Percentiles rank a stretch among this genome's conserved stretches.
These are phyloP conservation scores for Lacerta bilineata DNA, from an alignment of 2,797 vertebrate genomes.

Conservation along the genomic window DNA sequence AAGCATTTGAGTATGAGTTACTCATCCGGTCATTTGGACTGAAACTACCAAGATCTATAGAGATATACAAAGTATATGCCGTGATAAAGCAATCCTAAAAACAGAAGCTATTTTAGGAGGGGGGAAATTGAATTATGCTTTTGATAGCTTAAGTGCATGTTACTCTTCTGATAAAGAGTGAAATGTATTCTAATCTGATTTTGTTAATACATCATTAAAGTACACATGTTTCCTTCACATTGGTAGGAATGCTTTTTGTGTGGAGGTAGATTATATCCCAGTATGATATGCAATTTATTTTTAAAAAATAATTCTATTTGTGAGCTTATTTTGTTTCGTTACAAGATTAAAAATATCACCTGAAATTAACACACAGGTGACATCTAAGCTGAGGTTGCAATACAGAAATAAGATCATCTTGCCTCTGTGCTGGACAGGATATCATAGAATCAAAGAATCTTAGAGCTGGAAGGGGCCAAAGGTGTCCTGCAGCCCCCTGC, in stretches of 20 bases:
- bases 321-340: neutral
- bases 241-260: neutral
- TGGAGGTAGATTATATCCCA: neutral
- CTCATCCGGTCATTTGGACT: neutral
- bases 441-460: no score
- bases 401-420: neutral
- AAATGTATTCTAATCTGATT: constrained; percentile 18
- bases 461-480: no score
- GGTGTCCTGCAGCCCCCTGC: no score
- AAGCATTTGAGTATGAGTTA: neutral
- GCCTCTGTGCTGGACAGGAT: neutral
- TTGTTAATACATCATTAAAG: constrained; percentile 15
- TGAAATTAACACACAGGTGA: no score
- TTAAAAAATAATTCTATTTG: neutral
- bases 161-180: neutral
- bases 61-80: neutral
- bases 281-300: neutral
- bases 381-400: no score
- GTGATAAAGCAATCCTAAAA: neutral
- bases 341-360: neutral
- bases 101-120: constrained; percentile 15
- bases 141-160: constrained; percentile 8
- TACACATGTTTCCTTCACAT: neutral
- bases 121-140: constrained; percentile 7
- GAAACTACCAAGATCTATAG: neutral